These are phyloP conservation scores for Scaptodrosophila latifasciaeformis DNA, from an alignment of 2,888 invertebrate genomes.

Conservation along the genomic window DNA sequence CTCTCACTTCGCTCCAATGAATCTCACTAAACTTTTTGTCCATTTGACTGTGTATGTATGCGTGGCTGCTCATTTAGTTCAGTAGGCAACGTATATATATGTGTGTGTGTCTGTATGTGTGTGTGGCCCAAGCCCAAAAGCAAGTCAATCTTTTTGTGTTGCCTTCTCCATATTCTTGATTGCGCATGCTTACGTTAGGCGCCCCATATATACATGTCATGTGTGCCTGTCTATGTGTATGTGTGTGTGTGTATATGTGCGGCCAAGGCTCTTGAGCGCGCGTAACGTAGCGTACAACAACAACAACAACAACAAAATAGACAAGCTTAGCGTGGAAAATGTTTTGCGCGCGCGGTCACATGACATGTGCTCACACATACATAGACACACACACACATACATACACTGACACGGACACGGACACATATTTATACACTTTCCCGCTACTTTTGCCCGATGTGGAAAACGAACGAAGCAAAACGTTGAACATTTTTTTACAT, in stretches of 20 bases:
- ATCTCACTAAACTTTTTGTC: no score
- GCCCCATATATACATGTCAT: conserved; percentile 28
- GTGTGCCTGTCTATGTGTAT: no score
- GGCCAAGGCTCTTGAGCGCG: conserved; percentile 2
- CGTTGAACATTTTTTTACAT: no score
- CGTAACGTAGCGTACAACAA: conserved; percentile 1
- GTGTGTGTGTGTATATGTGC: conserved; percentile 5
- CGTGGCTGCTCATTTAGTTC: no score
- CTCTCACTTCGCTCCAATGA: no score
- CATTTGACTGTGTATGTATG: conserved; percentile 1
- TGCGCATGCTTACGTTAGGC: conserved; percentile 62
- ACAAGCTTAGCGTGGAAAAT: no score
- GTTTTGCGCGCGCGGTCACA: conserved; percentile 67
- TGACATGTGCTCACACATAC: conserved; percentile 44
- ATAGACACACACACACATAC: conserved; percentile 27
- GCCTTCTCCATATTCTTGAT: conserved; percentile 2
- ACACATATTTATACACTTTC: conserved; percentile 32
- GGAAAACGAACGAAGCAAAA: no score
- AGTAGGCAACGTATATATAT: no score
- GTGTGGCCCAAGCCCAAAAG: background rate
- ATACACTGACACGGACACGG: conserved; percentile 15
- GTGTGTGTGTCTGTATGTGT: conserved; percentile 9
- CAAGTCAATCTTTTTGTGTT: background rate
- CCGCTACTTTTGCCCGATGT: no score
- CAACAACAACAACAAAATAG: no score